phyloP scores from a whole-genome alignment of 2,888 invertebrate genomes.

The Acleris holmiana region DNA sequence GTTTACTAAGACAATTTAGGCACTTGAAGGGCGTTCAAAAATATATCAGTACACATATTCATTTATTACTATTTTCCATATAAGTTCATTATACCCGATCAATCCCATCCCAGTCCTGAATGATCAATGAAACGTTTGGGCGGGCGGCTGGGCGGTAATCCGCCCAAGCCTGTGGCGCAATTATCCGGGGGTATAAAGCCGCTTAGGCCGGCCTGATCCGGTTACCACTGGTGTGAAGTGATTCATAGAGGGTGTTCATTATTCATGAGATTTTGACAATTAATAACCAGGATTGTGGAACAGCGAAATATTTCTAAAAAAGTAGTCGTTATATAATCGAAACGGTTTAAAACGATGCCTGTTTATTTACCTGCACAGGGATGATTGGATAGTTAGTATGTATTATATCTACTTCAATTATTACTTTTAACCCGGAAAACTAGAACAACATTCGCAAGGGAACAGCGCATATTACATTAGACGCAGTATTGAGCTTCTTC shows the following conservation, averaged over 20 bases:
- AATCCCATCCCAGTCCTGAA: constrained; percentile 8
- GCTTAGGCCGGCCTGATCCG: constrained; percentile 46
- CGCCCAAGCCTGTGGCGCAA: constrained; percentile 63
- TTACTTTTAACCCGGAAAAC: too few species aligned
- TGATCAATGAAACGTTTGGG: constrained; percentile 34
- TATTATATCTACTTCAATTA: too few species aligned
- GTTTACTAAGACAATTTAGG: too few species aligned
- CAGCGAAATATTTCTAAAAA: neutral
- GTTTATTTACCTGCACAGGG: too few species aligned
- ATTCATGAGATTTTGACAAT: constrained; percentile 8
- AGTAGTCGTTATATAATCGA: too few species aligned
- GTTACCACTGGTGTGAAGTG: constrained; percentile 45
- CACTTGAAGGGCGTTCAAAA: too few species aligned
- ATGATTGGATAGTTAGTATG: too few species aligned
- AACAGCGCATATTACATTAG: neutral
- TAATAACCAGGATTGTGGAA: neutral
- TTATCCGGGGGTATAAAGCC: constrained; percentile 63
- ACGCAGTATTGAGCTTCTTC: neutral
- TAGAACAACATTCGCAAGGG: too few species aligned
- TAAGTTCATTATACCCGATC: constrained; percentile 19
- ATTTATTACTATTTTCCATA: neutral
- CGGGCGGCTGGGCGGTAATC: constrained; percentile 40
- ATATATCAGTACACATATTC: neutral
- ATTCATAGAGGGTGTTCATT: constrained; percentile 31
- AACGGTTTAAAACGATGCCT: too few species aligned